These are phyloP conservation scores for Nasonia longicornis DNA, from an alignment of 1,140 invertebrate genomes.

Conservation along the genomic window DNA sequence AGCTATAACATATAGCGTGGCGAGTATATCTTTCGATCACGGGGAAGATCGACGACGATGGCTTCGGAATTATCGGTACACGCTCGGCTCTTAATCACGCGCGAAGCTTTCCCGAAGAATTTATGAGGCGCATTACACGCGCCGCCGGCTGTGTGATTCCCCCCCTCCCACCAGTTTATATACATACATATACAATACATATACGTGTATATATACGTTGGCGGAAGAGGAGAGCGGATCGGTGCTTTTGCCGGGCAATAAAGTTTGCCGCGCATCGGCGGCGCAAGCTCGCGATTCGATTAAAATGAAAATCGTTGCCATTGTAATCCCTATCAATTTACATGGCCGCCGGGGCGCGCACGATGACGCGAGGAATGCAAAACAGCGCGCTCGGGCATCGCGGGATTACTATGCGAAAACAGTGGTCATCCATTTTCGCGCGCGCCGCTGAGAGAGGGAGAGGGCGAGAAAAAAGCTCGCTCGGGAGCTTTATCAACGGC, in stretches of 20 bases:
- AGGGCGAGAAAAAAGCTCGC: neutral
- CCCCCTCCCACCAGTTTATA: neutral
- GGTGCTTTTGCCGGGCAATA: slow-evolving; percentile 31
- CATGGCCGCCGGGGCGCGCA: slow-evolving; percentile 41
- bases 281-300: slow-evolving; percentile 26
- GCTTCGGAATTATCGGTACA: neutral
- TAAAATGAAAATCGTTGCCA: slow-evolving; percentile 43
- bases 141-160: slow-evolving; percentile 15
- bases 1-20: neutral
- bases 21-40: neutral
- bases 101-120: slow-evolving; percentile 36
- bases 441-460: neutral
- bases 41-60: slow-evolving; percentile 10
- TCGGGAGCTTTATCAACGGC: neutral
- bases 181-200: neutral
- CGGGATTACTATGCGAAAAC: slow-evolving; percentile 33
- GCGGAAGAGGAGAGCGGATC: neutral
- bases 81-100: slow-evolving; percentile 25
- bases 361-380: slow-evolving; percentile 34
- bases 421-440: slow-evolving; percentile 27
- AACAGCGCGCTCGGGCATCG: neutral
- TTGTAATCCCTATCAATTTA: slow-evolving; percentile 46
- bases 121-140: slow-evolving; percentile 31
- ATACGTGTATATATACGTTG: neutral
- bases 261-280: neutral